Percentiles rank a stretch among this genome's conserved stretches.
Conservation (phyloP, 2,797 vertebrate genomes). For the Craterocephalus amniculus region DNA sequence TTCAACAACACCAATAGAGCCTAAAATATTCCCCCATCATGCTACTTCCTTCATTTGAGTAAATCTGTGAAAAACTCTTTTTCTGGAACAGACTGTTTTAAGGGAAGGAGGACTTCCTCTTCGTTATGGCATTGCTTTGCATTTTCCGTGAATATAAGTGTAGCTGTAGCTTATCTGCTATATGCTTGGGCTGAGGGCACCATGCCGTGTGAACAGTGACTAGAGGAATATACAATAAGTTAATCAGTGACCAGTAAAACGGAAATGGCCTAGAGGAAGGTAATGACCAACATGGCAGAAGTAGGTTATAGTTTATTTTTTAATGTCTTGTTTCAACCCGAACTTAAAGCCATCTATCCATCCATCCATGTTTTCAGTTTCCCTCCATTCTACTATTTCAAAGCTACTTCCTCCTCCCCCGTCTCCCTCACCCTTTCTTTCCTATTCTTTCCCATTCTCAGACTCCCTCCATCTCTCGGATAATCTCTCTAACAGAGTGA, state of each 20-base stretch:
- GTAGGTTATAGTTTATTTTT: slow-evolving; percentile 63
- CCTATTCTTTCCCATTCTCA: slow-evolving; percentile 27
- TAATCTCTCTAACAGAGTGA: slow-evolving; percentile 70
- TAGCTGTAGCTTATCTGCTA: slow-evolving; percentile 1
- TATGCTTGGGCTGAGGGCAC: slow-evolving; percentile 22
- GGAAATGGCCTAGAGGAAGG: slow-evolving; percentile 49
- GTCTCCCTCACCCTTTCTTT: slow-evolving; percentile 16
- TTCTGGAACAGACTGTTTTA: background rate
- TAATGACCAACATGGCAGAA: slow-evolving; percentile 49
- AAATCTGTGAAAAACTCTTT: slow-evolving; percentile 19
- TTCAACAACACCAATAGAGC: background rate
- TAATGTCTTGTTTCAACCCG: slow-evolving; percentile 23
- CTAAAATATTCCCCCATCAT: background rate
- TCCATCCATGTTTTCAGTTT: slow-evolving; percentile 37
- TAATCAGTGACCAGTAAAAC: slow-evolving; percentile 58
- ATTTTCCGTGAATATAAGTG: slow-evolving; percentile 5
- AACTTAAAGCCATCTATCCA: slow-evolving; percentile 32
- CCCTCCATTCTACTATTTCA: slow-evolving; percentile 28
- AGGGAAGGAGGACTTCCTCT: slow-evolving; percentile 10
- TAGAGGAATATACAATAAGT: slow-evolving; percentile 30
- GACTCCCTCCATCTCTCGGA: slow-evolving; percentile 50
- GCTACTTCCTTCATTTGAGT: slow-evolving; percentile 7
- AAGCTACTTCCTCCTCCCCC: slow-evolving; percentile 28
- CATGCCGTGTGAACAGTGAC: slow-evolving; percentile 46
- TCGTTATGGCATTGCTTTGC: background rate